Evolutionary conservation across 2,888 invertebrate genomes (phyloP), one percentile per base, ranked within the genome.

Genomic region (Drosophila hamatofila): DNA sequence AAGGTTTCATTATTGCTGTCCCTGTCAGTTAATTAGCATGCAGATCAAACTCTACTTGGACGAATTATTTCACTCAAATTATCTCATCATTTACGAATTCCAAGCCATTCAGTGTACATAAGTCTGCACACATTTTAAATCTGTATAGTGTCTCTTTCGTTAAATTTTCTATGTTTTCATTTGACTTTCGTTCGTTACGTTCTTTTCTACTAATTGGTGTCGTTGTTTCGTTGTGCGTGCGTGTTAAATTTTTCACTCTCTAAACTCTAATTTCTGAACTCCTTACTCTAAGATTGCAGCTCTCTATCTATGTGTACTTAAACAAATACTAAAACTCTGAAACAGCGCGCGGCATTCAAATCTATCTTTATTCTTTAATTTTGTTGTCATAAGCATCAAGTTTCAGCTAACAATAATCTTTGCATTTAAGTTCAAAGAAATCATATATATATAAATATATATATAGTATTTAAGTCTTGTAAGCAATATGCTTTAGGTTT

Each of bases 211-310:
- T 76, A 81, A 87, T 87, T 89, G 90, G 82, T 87, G 89, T 87
- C 75, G 90, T 86, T 84, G 68, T 77, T 71, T 86, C 54, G 80
- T 76, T 83, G 35, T 90, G 77, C 75, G 87, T 90, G 90, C 18
- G 49, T 87, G 90, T 87, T 85, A 87, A 87, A 75, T 90, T 87
- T 90, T 87, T 87, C 90, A 74, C 90, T 87, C 83, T 89, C 54
- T 86, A 58, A 78, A 12, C 64, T 72, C 71, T 70, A 48, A 63
- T 21, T 39, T 64, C 55, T 64, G 49, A 71, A 70, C 61, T 75
- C 44, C 44, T 18, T 51, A 72, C 59, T 74, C 69, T 61, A 46
- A 68, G 52, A 56, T 54, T 69, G 65, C 59, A 49, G 72, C 57
- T 60, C 73, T 78, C 18, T 18, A 49, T 70, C 65, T 82, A 46